These are phyloP conservation scores for Malthinus seriepunctatus DNA, from an alignment of 2,888 invertebrate genomes.

Conservation along the genomic window DNA sequence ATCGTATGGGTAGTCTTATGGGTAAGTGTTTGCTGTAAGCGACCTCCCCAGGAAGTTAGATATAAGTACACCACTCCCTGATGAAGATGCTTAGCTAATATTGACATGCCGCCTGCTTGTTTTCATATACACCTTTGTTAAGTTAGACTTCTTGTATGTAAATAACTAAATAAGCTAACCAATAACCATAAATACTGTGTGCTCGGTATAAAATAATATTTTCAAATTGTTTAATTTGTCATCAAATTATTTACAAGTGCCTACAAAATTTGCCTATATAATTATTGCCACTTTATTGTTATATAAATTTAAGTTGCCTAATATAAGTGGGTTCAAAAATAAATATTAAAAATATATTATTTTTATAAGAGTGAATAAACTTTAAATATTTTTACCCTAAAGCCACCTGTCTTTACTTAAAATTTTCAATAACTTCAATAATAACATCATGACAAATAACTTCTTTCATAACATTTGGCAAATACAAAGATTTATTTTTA, in stretches of 20 bases:
- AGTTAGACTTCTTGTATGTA: constrained; percentile 28
- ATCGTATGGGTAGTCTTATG: too few relatives aligned
- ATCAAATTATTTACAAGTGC: neutral
- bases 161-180: constrained; percentile 15
- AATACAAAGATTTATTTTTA: constrained; percentile 35
- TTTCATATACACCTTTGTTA: constrained; percentile 30
- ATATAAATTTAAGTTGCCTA: neutral
- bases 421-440: constrained; percentile 30
- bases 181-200: too few relatives aligned
- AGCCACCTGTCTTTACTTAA: constrained; percentile 32
- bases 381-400: constrained; percentile 27
- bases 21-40: constrained; percentile 46
- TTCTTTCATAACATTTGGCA: constrained; percentile 39
- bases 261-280: too few relatives aligned
- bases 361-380: constrained; percentile 28
- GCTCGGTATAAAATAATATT: constrained; percentile 25
- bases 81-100: constrained; percentile 36
- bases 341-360: constrained; percentile 30
- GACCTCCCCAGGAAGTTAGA: constrained; percentile 42
- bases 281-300: too few relatives aligned
- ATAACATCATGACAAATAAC: constrained; percentile 38
- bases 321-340: constrained; percentile 1
- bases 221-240: constrained; percentile 19
- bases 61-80: constrained; percentile 40
- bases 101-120: constrained; percentile 34